A percentile compares a stretch with the other conserved stretches of the same genome.
Evolutionary conservation across 2,888 invertebrate genomes (phyloP).

Genomic region (Unio pictorum): DNA sequence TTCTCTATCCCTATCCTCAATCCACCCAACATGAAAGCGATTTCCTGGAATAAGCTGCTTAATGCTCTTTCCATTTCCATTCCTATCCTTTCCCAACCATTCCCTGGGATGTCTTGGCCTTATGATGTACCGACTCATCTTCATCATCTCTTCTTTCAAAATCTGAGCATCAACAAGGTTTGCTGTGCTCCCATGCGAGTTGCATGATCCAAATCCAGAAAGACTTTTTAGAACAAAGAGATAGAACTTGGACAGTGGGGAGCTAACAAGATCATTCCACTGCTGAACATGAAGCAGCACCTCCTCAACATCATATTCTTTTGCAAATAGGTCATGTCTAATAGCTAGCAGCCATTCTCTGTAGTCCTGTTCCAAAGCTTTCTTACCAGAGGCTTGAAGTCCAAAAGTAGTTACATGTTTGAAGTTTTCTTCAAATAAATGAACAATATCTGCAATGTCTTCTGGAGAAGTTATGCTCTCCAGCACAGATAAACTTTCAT

Average conservation of each 20-base stretch:
- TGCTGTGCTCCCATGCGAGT: slow-evolving; percentile 30
- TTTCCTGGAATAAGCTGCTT: slow-evolving; percentile 9
- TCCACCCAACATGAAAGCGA: no score
- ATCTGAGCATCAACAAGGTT: slow-evolving; percentile 31
- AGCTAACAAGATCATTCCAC: slow-evolving; percentile 32
- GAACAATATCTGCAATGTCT: slow-evolving; percentile 23
- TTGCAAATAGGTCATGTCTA: slow-evolving; percentile 22
- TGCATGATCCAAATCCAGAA: slow-evolving; percentile 34
- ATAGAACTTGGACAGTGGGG: slow-evolving; percentile 39
- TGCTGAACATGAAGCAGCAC: slow-evolving; percentile 32
- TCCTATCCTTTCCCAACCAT: slow-evolving; percentile 36
- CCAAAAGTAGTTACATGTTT: slow-evolving; percentile 14
- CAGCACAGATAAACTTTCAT: slow-evolving; percentile 13
- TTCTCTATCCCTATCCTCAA: no score
- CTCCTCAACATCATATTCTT: slow-evolving; percentile 31
- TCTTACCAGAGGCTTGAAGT: slow-evolving; percentile 7
- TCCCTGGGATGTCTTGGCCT: slow-evolving; percentile 39
- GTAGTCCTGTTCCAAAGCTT: slow-evolving; percentile 39
- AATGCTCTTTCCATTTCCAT: slow-evolving; percentile 11
- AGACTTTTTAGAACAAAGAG: slow-evolving; percentile 37
- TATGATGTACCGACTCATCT: slow-evolving; percentile 23
- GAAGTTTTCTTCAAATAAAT: slow-evolving; percentile 35
- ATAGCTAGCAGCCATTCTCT: slow-evolving; percentile 48
- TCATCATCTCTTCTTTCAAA: slow-evolving; percentile 24
- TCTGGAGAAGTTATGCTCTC: slow-evolving; percentile 19